Conservation (phyloP, 2,888 invertebrate genomes). For the Tillus elongatus region DNA sequence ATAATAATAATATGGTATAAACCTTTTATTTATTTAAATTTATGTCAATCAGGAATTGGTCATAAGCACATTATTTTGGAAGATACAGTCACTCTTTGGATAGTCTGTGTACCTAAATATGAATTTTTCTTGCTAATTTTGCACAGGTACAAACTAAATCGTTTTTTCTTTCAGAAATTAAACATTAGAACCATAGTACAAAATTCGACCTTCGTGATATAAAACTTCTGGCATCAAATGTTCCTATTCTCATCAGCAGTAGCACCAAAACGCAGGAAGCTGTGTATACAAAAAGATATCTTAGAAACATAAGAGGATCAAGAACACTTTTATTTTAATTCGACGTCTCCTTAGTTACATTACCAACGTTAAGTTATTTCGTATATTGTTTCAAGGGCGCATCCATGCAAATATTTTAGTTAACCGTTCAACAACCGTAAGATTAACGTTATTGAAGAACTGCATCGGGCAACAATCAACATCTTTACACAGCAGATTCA, state of each 20-base stretch:
- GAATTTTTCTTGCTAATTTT: too few relatives aligned
- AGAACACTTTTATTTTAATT: too few relatives aligned
- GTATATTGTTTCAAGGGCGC: too few relatives aligned
- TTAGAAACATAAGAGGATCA: conserved; percentile 14
- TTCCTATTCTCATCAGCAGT: neutral
- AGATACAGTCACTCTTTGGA: too few relatives aligned
- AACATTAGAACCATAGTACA: conserved; percentile 1
- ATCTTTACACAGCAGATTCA: conserved; percentile 31
- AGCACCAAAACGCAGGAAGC: conserved; percentile 34
- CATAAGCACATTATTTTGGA: too few relatives aligned
- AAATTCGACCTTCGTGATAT: neutral
- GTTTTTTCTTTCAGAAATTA: neutral
- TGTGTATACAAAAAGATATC: conserved; percentile 28
- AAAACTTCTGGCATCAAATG: conserved; percentile 1
- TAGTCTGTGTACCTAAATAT: too few relatives aligned
- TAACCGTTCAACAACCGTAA: too few relatives aligned
- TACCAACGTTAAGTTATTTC: conserved; percentile 9
- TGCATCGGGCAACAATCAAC: conserved; percentile 34
- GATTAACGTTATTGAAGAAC: conserved; percentile 32
- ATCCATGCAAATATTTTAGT: too few relatives aligned
- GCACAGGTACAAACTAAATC: too few relatives aligned
- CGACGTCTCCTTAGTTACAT: conserved; percentile 14
- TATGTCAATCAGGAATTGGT: too few relatives aligned
- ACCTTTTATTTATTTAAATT: too few relatives aligned
- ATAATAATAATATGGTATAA: too few relatives aligned